Percentiles rank a stretch among this genome's conserved stretches.
Conservation (phyloP, 2,113 vertebrate genomes). For the Perca fluviatilis region DNA sequence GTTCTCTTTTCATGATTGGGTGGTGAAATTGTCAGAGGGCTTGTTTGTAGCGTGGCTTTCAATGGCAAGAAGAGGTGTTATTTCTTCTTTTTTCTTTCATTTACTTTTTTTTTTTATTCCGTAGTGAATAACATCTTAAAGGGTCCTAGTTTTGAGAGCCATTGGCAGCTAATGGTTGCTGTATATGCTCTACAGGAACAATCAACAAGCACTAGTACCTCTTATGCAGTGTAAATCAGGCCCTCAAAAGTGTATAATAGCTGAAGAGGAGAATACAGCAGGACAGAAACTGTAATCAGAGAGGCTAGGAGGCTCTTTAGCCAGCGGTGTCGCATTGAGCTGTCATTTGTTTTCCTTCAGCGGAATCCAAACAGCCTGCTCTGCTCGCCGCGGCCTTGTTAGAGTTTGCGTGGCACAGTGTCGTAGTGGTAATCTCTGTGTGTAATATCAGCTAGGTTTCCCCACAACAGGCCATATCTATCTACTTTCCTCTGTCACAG, state of each 20-base stretch:
- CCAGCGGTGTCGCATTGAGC: conserved; percentile 46
- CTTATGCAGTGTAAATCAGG: conserved; percentile 64
- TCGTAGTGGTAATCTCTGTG: conserved; percentile 53
- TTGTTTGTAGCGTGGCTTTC: conserved; percentile 78
- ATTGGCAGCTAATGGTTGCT: conserved; percentile 77
- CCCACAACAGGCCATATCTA: conserved; percentile 57
- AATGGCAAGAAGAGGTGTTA: conserved; percentile 76
- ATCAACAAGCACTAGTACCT: conserved; percentile 38
- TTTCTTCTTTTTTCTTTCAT: conserved; percentile 55
- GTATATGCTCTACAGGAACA: conserved; percentile 52
- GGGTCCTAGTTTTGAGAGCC: conserved; percentile 68
- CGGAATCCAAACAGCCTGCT: conserved; percentile 60
- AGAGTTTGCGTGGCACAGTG: conserved; percentile 43
- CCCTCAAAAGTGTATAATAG: conserved; percentile 64
- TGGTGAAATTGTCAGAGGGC: conserved; percentile 73
- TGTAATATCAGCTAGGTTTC: conserved; percentile 63
- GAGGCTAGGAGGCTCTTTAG: conserved; percentile 40
- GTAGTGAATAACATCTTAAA: conserved; percentile 63
- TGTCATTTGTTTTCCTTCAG: conserved; percentile 67
- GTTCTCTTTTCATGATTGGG: conserved; percentile 76
- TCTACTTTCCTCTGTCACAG: conserved; percentile 67
- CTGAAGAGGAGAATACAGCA: conserved; percentile 59
- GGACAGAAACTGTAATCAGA: conserved; percentile 78
- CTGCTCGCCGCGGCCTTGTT: conserved; percentile 45
- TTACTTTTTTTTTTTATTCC: conserved; percentile 48